Evolutionary conservation across 2,797 vertebrate genomes (phyloP).

Genomic region (Argyrosomus regius): DNA sequence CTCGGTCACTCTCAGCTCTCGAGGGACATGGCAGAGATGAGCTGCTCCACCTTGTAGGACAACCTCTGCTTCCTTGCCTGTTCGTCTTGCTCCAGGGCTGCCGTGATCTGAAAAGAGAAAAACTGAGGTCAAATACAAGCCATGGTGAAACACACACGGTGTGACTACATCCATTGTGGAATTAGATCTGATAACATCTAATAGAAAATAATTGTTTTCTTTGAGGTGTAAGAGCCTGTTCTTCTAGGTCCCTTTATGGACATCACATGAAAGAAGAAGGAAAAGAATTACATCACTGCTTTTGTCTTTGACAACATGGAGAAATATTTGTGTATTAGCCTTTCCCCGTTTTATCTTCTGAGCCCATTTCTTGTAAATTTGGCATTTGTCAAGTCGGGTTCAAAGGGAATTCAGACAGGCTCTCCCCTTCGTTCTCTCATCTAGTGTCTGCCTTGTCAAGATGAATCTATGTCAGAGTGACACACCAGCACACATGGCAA

Average conservation of each 20-base stretch:
- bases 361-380: conserved; percentile 66
- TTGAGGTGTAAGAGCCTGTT: background rate
- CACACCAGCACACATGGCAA: conserved; percentile 52
- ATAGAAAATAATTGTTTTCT: background rate
- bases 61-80: conserved; percentile 94
- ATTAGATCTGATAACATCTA: background rate
- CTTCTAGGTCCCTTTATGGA: conserved; percentile 19
- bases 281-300: conserved; percentile 60
- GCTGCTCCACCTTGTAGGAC: conserved; percentile 97
- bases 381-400: conserved; percentile 77
- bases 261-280: conserved; percentile 49
- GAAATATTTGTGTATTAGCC: conserved; percentile 58
- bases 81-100: conserved; percentile 95
- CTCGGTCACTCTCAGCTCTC: conserved; percentile 91
- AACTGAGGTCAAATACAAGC: conserved; percentile 18
- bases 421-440: conserved; percentile 64
- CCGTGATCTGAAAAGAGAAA: conserved; percentile 87
- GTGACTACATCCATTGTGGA: background rate
- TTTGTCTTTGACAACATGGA: conserved; percentile 57
- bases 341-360: conserved; percentile 67
- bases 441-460: conserved; percentile 71
- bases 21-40: conserved; percentile 95
- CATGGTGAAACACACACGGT: background rate
- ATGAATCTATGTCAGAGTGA: conserved; percentile 64
- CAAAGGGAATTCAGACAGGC: conserved; percentile 70